Evolutionary conservation across 2,797 vertebrate genomes (phyloP).

Genomic region (Botia almorhae): DNA sequence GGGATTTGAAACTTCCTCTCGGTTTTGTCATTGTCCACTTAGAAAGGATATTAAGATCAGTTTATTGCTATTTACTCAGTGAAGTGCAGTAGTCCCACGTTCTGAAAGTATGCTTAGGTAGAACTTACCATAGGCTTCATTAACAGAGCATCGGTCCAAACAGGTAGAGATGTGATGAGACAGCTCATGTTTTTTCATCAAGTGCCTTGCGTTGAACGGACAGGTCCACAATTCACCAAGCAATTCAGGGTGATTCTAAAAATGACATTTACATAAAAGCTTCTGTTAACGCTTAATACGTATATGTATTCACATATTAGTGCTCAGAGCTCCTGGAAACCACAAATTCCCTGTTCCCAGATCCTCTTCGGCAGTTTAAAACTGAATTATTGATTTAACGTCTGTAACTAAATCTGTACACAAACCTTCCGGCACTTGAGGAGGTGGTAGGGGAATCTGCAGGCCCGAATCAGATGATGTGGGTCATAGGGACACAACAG

Average conservation of each 20-base stretch:
- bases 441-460: conserved; percentile 79
- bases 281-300: no score
- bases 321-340: no score
- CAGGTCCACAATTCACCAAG: conserved; percentile 83
- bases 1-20: conserved; percentile 65
- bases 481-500: conserved; percentile 78
- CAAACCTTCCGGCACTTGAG: conserved; percentile 75
- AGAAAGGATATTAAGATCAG: neutral
- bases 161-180: conserved; percentile 82
- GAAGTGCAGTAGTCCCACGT: neutral
- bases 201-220: conserved; percentile 88
- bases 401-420: neutral
- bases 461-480: conserved; percentile 77
- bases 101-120: neutral
- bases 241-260: conserved; percentile 85
- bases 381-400: no score
- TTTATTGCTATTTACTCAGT: neutral
- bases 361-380: no score
- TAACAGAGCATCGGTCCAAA: conserved; percentile 67
- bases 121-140: conserved; percentile 61
- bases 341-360: no score
- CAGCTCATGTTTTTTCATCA: conserved; percentile 81
- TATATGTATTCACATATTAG: no score
- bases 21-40: conserved; percentile 50
- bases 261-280: conserved; percentile 1